Evolutionary conservation across 2,113 vertebrate genomes (phyloP).

Genomic region (Alethe castanea): DNA sequence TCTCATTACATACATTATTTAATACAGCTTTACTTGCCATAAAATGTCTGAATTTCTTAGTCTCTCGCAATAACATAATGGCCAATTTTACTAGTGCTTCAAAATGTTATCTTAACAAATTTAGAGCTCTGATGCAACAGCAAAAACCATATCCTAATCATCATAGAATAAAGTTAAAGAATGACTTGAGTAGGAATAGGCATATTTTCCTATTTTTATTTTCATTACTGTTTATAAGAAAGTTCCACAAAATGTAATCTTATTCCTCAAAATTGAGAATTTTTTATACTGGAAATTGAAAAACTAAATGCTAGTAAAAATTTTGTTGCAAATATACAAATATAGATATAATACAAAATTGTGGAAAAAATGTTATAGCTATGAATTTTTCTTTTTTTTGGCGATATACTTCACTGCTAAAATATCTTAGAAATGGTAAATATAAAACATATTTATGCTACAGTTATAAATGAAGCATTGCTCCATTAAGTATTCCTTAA

Average conservation of each 20-base stretch:
- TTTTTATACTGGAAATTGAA: not conserved
- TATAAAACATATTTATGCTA: not conserved
- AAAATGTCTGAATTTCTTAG: not conserved
- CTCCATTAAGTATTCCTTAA: not conserved
- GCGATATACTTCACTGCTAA: not conserved
- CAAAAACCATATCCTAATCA: not conserved
- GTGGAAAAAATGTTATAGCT: not conserved
- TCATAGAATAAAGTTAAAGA: not conserved
- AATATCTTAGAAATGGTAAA: not conserved
- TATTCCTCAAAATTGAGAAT: not conserved
- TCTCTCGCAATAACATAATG: not conserved
- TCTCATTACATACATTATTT: not conserved
- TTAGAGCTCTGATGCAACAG: not conserved
- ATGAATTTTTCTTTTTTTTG: not conserved
- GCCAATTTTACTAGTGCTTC: not conserved
- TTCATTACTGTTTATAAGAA: not conserved
- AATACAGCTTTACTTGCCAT: not conserved
- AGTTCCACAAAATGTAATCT: not conserved
- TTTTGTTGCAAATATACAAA: not conserved
- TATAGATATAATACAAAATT: not conserved
- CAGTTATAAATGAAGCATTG: not conserved
- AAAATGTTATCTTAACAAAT: not conserved
- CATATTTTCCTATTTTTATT: not conserved
- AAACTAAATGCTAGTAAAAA: not conserved
- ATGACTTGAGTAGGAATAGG: not conserved